Evolutionary conservation across 1,140 invertebrate species (phyloP).

Genomic region (Nymphalis io): DNA sequence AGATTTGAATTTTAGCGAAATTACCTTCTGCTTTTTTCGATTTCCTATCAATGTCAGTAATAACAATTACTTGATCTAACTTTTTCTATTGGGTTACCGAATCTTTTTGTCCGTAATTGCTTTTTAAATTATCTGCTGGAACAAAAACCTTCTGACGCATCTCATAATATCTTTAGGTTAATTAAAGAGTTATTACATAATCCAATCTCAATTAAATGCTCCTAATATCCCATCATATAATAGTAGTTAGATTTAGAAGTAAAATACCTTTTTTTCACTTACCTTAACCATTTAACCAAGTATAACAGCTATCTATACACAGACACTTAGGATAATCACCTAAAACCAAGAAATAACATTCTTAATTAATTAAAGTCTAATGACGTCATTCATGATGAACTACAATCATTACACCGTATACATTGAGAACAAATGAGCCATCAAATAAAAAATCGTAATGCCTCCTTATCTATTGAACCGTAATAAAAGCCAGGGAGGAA

Average conservation of each 20-base stretch:
- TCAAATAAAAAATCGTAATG: conserved; percentile 13
- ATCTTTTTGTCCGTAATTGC: neutral
- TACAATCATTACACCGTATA: conserved; percentile 3
- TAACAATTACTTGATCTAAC: conserved; percentile 13
- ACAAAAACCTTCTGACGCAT: neutral
- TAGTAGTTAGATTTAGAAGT: too few species aligned
- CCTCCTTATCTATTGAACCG: conserved; percentile 6
- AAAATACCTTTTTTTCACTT: too few species aligned
- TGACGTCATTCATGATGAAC: neutral
- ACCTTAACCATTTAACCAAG: too few species aligned
- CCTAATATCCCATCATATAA: too few species aligned
- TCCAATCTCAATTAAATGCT: too few species aligned
- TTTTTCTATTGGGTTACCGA: conserved; percentile 1
- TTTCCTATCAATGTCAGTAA: conserved; percentile 31
- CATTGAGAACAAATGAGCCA: conserved; percentile 11
- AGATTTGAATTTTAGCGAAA: conserved; percentile 59
- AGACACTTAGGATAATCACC: too few species aligned
- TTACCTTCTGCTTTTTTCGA: conserved; percentile 43
- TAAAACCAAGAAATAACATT: too few species aligned
- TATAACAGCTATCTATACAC: too few species aligned
- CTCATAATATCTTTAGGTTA: too few species aligned
- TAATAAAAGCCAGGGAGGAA: conserved; percentile 14
- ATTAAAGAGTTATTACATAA: too few species aligned
- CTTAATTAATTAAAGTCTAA: too few species aligned
- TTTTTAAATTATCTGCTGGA: neutral